Base-by-base conservation (phyloP, 1,140 invertebrate species). In the Atopsyche davidsoni region DNA sequence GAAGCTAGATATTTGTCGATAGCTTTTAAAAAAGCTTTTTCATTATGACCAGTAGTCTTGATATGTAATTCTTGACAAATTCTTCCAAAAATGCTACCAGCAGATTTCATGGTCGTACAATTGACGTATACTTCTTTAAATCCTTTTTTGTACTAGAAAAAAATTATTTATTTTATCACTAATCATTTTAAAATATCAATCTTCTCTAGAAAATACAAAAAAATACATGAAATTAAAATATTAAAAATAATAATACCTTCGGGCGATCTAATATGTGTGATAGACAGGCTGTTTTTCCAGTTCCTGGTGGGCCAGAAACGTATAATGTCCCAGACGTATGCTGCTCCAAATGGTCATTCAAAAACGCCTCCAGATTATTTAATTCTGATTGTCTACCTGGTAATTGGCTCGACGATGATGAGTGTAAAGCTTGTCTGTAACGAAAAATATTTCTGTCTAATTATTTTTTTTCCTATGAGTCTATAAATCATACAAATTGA, bases 231-330 rank as follows among this genome's bases (percentile, higher is more conserved):
- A 13, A 22, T 22, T 21, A 24, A 4, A 35, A 45, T 35, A 58
- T 31, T 39, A 19, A 19, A 41, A 21, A 51, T 16, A 13, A 31
- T n/a, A 4, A 42, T 63, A 77, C 78, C 55, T 79, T 66, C 31
- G 74, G 62, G 19, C 78, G 66, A 6, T 80, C 66, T 39, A 94
- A 68, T 14, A 93, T 79, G 38, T 85, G 76, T 3, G 81, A 82
- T 13, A 97, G 69, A 55, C 84, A 85, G 1, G 92, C 92, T 0
- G 94, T 96, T 78, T 97, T 97, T 1, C 96, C 96, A 13, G 95
- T 98, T 10, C 96, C 96, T 2, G 93, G 95, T 21, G 92, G 88
- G 7, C 95, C 96, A 40, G 92, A 96, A 22, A 98, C 81, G 66
- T 98, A 98, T 10, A 98, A 62, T 22, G 89, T 90, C 9, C 85